These are phyloP conservation scores for Choreutis nemorana DNA, from an alignment of 2,888 invertebrate species.

Conservation along the genomic window DNA sequence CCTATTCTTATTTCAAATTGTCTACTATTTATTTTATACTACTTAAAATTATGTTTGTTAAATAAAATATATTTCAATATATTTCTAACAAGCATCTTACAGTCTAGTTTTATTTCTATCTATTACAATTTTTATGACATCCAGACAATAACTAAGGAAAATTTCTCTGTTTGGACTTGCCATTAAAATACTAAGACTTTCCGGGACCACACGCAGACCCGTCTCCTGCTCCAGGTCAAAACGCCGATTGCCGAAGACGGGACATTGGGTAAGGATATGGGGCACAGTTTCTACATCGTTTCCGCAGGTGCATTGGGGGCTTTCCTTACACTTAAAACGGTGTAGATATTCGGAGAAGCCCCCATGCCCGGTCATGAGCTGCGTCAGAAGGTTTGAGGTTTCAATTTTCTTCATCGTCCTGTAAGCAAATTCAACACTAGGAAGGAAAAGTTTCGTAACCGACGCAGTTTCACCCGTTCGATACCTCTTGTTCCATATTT, in stretches of 20 bases:
- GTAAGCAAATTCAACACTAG: neutral
- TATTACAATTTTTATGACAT: neutral
- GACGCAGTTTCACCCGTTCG: neutral
- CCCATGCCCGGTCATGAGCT: conserved; percentile 4
- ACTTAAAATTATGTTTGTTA: neutral
- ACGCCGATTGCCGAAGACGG: neutral
- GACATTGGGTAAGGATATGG: neutral
- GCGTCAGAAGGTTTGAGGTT: neutral
- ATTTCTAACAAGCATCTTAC: neutral
- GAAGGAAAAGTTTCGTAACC: neutral
- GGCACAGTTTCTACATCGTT: neutral
- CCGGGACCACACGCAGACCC: neutral
- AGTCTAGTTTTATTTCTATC: neutral
- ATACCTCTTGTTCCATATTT: neutral
- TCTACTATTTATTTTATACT: neutral
- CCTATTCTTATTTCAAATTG: neutral
- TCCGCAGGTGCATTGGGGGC: neutral
- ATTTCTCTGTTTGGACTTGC: neutral
- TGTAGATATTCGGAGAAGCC: conserved; percentile 4
- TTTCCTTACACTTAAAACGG: conserved; percentile 3
- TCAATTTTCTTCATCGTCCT: neutral
- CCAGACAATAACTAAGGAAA: neutral
- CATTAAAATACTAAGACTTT: neutral
- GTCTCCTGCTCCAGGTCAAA: neutral
- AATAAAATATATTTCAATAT: neutral